phyloP scores from a whole-genome alignment of 1,140 invertebrate genomes.

The Hycleus cichorii region DNA sequence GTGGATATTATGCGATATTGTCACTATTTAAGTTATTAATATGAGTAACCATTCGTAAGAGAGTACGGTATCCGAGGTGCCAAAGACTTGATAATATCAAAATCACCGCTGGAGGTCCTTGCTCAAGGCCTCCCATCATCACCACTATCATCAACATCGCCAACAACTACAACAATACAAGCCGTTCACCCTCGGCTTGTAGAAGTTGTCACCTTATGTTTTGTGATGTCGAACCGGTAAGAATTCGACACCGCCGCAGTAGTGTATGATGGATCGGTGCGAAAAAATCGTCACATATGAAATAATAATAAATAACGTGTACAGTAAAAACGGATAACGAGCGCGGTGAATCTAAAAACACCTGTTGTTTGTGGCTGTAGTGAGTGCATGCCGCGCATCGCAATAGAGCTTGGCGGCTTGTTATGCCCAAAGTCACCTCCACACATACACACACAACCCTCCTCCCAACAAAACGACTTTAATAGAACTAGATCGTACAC shows the following conservation, averaged over 20 bases:
- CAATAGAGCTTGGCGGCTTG: conserved; percentile 33
- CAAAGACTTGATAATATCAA: conserved; percentile 11
- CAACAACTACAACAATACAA: background rate
- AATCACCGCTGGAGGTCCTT: conserved; percentile 16
- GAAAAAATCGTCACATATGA: conserved; percentile 32
- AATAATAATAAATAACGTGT: conserved; percentile 32
- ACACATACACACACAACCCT: conserved; percentile 15
- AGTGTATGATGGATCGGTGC: conserved; percentile 21
- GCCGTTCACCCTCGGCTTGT: background rate
- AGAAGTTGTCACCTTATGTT: background rate
- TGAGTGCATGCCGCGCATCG: conserved; percentile 34
- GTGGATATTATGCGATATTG: conserved; percentile 8
- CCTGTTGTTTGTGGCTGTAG: conserved; percentile 32
- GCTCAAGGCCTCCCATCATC: conserved; percentile 10
- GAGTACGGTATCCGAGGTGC: conserved; percentile 19
- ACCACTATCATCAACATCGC: too few relatives aligned
- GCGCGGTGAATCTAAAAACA: conserved; percentile 32
- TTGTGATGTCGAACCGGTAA: background rate
- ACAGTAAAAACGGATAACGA: conserved; percentile 31
- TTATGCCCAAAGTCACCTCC: conserved; percentile 34
- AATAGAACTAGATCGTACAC: conserved; percentile 36
- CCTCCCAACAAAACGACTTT: conserved; percentile 12
- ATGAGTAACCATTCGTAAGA: conserved; percentile 11
- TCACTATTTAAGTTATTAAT: conserved; percentile 19
- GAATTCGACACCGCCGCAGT: background rate